Evolutionary conservation across 1,140 invertebrate genomes (phyloP), one percentile per base, ranked within the genome.

Genomic region (Phymastichus coffea): DNA sequence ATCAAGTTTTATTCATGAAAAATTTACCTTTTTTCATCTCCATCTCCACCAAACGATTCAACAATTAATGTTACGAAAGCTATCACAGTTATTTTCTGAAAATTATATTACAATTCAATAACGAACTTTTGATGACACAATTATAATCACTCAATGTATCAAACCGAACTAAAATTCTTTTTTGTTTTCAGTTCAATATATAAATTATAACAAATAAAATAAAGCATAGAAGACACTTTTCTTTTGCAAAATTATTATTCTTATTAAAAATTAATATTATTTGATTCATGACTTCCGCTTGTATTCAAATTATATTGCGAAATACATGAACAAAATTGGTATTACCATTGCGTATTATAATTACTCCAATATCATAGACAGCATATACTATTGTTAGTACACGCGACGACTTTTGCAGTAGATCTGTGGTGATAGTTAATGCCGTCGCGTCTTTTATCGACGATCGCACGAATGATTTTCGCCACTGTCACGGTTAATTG

Each of bases 21-120:
- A n/a, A n/a, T n/a, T 35, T 47, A 60, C 57, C 35, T 51, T 46
- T 53, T 53, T 22, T 60, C 53, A 10, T 35, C 23, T 17, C 19
- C 28, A 17, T 26, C 28, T 10, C 14, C n/a, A 22, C 30, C 30
- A 23, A 38, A 46, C 26, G 17, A 3, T 40, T 38, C 15, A 14
- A 26, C 25, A 14, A 53, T 17, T 17, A 41, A 37, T 28, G 47
- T 12, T 4, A 53, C 4, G 2, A 60, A 17, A 12, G 35, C 38
- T 17, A 46, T n/a, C 6, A 52, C 8, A 7, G 30, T 40, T 40
- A 28, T 17, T 49, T 44, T 47, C 49, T 53, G 49, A 25, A 60
- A 60, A 51, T 15, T 25, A 60, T n/a, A n/a, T n/a, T n/a, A n/a
- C n/a, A n/a, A n/a, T n/a, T n/a, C n/a, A n/a, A n/a, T n/a, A n/a